Percentiles rank a stretch among this genome's conserved stretches.
Conservation (phyloP, 2,113 vertebrate species). For the Conger conger region DNA sequence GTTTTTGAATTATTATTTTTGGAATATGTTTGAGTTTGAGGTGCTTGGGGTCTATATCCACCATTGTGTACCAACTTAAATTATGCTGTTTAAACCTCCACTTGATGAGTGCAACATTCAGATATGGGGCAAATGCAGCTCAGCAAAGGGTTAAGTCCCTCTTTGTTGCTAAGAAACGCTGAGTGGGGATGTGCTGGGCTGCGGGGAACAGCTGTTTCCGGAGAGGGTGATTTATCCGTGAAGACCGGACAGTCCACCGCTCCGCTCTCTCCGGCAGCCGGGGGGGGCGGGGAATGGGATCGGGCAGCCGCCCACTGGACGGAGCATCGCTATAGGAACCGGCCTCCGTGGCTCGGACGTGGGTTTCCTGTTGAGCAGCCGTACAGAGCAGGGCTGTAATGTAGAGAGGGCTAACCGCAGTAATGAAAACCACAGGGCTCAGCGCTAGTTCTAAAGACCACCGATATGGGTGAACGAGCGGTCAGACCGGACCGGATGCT, state of each 20-base stretch:
- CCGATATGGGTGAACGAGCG: neutral
- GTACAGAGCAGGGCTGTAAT: neutral
- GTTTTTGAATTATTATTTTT: neutral
- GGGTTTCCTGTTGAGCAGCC: neutral
- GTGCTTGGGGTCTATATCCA: neutral
- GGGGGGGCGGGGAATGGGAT: neutral
- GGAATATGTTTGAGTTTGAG: neutral
- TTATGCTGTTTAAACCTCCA: neutral
- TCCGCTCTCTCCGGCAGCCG: neutral
- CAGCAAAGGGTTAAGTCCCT: constrained; percentile 18
- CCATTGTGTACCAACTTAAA: neutral
- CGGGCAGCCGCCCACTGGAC: neutral
- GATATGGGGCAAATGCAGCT: constrained; percentile 9
- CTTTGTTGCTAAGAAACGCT: constrained; percentile 10
- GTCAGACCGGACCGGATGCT: neutral
- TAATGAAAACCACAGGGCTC: neutral
- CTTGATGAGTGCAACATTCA: neutral
- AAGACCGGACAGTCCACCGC: constrained; percentile 12
- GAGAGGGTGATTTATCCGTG: constrained; percentile 18
- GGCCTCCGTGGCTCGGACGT: neutral
- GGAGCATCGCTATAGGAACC: too few species aligned
- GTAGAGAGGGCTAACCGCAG: neutral
- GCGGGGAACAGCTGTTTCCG: neutral
- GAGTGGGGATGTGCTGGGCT: neutral
- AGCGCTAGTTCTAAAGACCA: too few species aligned